Evolutionary conservation across 2,888 invertebrate species (phyloP).

Genomic region (Drosophila pseudotalamancana): DNA sequence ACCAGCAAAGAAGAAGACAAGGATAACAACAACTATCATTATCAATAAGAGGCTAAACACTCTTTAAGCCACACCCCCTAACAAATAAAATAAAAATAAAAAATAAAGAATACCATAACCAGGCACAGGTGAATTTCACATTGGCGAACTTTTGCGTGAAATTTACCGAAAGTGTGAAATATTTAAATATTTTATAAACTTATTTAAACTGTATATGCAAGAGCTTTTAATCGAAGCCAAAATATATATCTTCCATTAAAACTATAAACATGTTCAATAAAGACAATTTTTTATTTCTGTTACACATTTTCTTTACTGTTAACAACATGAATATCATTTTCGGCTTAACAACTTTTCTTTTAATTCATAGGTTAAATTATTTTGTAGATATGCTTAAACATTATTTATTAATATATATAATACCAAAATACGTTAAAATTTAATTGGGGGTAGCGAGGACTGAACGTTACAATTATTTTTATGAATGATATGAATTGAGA

Average conservation of each 20-base stretch:
- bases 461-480: not conserved
- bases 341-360: slow-evolving; percentile 35
- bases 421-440: slow-evolving; percentile 49
- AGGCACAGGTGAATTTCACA: slow-evolving; percentile 37
- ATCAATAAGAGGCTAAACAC: slow-evolving; percentile 26
- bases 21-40: slow-evolving; percentile 31
- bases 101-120: slow-evolving; percentile 22
- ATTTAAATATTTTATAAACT: slow-evolving; percentile 42
- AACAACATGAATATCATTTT: slow-evolving; percentile 20
- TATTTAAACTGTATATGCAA: slow-evolving; percentile 53
- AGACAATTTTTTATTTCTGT: slow-evolving; percentile 68
- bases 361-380: slow-evolving; percentile 22
- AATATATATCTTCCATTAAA: slow-evolving; percentile 76
- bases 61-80: slow-evolving; percentile 33
- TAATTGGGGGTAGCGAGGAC: slow-evolving; percentile 28
- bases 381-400: slow-evolving; percentile 47
- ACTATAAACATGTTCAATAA: slow-evolving; percentile 73
- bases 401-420: slow-evolving; percentile 47
- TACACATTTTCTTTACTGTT: slow-evolving; percentile 41
- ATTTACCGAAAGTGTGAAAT: slow-evolving; percentile 26
- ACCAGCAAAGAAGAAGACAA: slow-evolving; percentile 33
- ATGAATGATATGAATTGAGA: slow-evolving; percentile 9
- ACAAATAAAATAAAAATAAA: too few relatives aligned
- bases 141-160: slow-evolving; percentile 34
- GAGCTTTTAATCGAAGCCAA: slow-evolving; percentile 63